A percentile compares a stretch with the other conserved stretches of the same genome.
Evolutionary conservation across 2,888 invertebrate genomes (phyloP).

Genomic region (Platycheirus albimanus): DNA sequence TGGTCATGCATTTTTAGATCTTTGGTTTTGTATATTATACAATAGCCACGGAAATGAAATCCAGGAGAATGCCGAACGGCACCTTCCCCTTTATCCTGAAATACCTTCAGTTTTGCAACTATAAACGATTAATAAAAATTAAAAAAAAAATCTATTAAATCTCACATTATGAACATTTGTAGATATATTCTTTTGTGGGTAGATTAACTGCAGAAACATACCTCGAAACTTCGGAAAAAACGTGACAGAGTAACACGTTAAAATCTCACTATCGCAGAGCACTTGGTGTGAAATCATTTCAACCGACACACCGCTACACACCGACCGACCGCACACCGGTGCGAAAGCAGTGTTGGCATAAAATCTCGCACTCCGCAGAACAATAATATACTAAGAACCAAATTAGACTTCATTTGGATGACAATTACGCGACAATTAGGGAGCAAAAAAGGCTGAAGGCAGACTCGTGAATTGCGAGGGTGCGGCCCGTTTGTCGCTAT

Average conservation of each 20-base stretch:
- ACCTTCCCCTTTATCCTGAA: too few relatives aligned
- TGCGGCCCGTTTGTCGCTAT: conserved; percentile 49
- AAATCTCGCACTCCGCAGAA: conserved; percentile 44
- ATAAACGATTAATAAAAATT: too few relatives aligned
- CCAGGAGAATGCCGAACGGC: too few relatives aligned
- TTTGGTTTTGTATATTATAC: too few relatives aligned
- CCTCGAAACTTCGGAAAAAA: conserved; percentile 35
- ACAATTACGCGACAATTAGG: conserved; percentile 57
- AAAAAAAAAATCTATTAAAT: too few relatives aligned
- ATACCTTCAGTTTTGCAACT: too few relatives aligned
- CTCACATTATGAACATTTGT: too few relatives aligned
- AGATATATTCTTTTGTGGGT: too few relatives aligned
- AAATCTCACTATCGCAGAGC: conserved; percentile 32
- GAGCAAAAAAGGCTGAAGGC: background rate
- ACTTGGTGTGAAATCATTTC: conserved; percentile 24
- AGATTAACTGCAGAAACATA: conserved; percentile 6
- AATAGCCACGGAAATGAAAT: too few relatives aligned
- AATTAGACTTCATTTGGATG: conserved; percentile 58
- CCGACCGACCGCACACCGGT: conserved; percentile 27
- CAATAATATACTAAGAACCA: conserved; percentile 55
- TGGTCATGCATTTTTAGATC: too few relatives aligned
- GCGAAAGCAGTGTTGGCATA: conserved; percentile 13
- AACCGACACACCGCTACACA: conserved; percentile 7
- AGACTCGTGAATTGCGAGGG: conserved; percentile 18
- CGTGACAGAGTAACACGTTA: conserved; percentile 64